phyloP scores from a whole-genome alignment of 2,113 vertebrate species.

The Gavialis gangeticus region DNA sequence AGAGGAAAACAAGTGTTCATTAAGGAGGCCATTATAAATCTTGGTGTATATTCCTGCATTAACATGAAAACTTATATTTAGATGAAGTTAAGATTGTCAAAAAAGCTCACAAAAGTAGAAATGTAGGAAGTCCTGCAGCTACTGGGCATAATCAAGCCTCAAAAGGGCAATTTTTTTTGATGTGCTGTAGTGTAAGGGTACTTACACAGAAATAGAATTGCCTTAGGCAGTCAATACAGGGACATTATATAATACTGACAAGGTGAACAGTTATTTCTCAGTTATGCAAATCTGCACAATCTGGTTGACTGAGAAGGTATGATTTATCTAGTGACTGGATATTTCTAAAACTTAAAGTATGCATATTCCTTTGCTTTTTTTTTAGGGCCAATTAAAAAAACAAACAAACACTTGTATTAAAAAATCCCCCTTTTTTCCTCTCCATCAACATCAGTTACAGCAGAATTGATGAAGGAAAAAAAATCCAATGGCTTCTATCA shows the following conservation, averaged over 20 bases:
- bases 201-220: conserved; percentile 17
- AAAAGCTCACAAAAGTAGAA: conserved; percentile 33
- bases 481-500: not conserved
- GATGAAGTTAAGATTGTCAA: conserved; percentile 58
- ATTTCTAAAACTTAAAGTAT: conserved; percentile 23
- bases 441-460: not conserved
- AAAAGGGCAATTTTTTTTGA: conserved; percentile 54
- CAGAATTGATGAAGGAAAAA: not conserved
- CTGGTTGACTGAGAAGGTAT: not conserved
- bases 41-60: conserved; percentile 53
- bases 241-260: conserved; percentile 15
- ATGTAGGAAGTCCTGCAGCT: conserved; percentile 39
- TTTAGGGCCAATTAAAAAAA: not conserved
- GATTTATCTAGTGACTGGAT: conserved; percentile 12
- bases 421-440: fast-evolving
- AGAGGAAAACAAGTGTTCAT: conserved; percentile 53
- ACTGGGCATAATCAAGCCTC: conserved; percentile 30
- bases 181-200: not conserved
- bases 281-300: not conserved
- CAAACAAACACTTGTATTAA: too few species aligned
- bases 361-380: not conserved
- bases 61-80: conserved; percentile 53
- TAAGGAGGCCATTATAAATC: conserved; percentile 49
- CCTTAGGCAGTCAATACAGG: not conserved
- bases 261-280: not conserved